Evolutionary conservation across 1,140 invertebrate species (phyloP).

Genomic region (Scaptomyza hsui): DNA sequence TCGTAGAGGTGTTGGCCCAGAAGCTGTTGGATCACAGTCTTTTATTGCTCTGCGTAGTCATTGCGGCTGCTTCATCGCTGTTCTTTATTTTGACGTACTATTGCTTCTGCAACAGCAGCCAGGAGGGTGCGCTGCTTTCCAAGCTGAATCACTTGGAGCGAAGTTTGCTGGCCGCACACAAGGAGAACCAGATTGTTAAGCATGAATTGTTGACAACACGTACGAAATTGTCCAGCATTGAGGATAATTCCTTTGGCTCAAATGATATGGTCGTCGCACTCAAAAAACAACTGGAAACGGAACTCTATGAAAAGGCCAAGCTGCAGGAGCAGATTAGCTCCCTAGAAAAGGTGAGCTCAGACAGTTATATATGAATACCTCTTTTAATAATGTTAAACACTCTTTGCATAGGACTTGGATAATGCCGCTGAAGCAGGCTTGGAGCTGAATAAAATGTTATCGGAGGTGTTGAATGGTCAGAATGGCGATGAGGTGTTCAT

Average conservation of each 20-base stretch:
- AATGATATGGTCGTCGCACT: conserved; percentile 88
- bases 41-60: conserved; percentile 85
- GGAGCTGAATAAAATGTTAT: conserved; percentile 87
- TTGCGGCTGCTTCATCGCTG: conserved; percentile 88
- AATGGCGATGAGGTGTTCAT: conserved; percentile 87
- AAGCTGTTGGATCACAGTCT: conserved; percentile 74
- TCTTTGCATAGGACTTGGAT: conserved; percentile 85
- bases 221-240: conserved; percentile 87
- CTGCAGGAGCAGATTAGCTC: conserved; percentile 86
- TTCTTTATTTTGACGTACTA: conserved; percentile 91
- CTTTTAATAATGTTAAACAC: neutral
- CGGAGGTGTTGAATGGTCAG: conserved; percentile 86
- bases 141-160: conserved; percentile 87
- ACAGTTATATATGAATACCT: neutral
- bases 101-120: conserved; percentile 89
- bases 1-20: conserved; percentile 50
- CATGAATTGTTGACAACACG: conserved; percentile 87
- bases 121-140: conserved; percentile 86
- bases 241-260: conserved; percentile 89
- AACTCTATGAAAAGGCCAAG: conserved; percentile 76
- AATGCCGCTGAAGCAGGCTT: conserved; percentile 87
- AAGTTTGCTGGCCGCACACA: conserved; percentile 71
- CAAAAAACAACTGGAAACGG: conserved; percentile 86
- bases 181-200: conserved; percentile 88
- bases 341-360: conserved; percentile 84